Percentiles rank a stretch among this genome's conserved stretches.
Evolutionary conservation across 2,888 invertebrate genomes (phyloP).

Genomic region (Ramazzottius varieornatus): DNA sequence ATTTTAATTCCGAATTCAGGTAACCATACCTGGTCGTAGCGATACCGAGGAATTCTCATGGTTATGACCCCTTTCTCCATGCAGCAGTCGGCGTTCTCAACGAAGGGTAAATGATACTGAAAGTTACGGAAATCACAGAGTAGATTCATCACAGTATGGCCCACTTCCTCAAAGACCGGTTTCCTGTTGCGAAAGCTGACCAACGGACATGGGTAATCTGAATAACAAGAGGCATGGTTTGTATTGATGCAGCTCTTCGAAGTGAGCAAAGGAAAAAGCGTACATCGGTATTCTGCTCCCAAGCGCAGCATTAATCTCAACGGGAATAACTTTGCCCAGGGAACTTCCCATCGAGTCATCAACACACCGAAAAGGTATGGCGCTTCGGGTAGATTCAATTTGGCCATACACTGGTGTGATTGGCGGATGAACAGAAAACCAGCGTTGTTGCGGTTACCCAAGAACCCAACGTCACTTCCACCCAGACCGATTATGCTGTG

Average conservation of each 20-base stretch:
- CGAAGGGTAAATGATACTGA: conserved; percentile 46
- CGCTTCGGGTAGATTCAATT: conserved; percentile 40
- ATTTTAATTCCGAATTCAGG: conserved; percentile 6
- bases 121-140: conserved; percentile 58
- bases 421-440: conserved; percentile 56
- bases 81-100: conserved; percentile 47
- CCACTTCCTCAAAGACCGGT: conserved; percentile 54
- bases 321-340: conserved; percentile 52
- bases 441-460: conserved; percentile 43
- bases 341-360: conserved; percentile 50
- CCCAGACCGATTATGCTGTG: conserved; percentile 3
- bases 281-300: conserved; percentile 50
- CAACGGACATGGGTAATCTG: conserved; percentile 51
- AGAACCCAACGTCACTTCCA: conserved; percentile 22
- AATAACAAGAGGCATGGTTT: conserved; percentile 8
- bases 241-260: too few relatives aligned
- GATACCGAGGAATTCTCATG: conserved; percentile 45
- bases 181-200: conserved; percentile 47
- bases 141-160: conserved; percentile 61
- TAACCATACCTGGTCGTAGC: conserved; percentile 26
- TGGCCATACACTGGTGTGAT: conserved; percentile 51
- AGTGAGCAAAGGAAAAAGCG: too few relatives aligned
- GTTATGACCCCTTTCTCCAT: conserved; percentile 53
- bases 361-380: conserved; percentile 50
- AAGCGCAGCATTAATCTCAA: conserved; percentile 42